These are phyloP conservation scores for Melipona quadrifasciata DNA, from an alignment of 1,140 invertebrate species.

Conservation along the genomic window DNA sequence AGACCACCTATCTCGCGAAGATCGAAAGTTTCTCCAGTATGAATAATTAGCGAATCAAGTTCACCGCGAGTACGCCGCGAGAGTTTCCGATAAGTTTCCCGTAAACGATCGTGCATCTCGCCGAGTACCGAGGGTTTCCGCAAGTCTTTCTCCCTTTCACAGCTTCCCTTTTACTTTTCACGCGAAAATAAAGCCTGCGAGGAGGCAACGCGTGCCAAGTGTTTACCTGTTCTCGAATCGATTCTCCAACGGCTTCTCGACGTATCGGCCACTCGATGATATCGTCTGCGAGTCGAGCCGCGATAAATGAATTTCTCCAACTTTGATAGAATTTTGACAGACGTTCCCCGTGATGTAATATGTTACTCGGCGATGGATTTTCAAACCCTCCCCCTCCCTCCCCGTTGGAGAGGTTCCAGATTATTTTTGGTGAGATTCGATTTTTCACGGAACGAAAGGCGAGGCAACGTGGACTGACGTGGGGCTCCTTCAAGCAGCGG, in stretches of 20 bases:
- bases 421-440: not conserved
- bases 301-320: not conserved
- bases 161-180: not conserved
- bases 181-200: not conserved
- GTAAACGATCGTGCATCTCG: too few relatives aligned
- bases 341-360: not conserved
- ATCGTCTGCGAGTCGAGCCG: not conserved
- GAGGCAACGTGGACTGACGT: too few relatives aligned
- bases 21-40: too few relatives aligned
- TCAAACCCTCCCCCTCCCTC: too few relatives aligned
- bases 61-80: too few relatives aligned
- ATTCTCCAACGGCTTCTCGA: constrained; percentile 1
- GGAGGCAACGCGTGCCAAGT: not conserved
- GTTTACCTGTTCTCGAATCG: constrained; percentile 11
- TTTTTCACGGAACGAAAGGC: not conserved
- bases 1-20: too few relatives aligned
- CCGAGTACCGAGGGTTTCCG: too few relatives aligned
- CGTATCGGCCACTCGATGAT: constrained; percentile 1
- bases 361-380: too few relatives aligned
- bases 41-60: too few relatives aligned
- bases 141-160: not conserved
- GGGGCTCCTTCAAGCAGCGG: too few relatives aligned
- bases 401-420: too few relatives aligned
- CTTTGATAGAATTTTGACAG: not conserved
- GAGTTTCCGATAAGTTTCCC: too few relatives aligned